phyloP scores from a whole-genome alignment of 2,797 vertebrate species.

The Loriculus beryllinus region DNA sequence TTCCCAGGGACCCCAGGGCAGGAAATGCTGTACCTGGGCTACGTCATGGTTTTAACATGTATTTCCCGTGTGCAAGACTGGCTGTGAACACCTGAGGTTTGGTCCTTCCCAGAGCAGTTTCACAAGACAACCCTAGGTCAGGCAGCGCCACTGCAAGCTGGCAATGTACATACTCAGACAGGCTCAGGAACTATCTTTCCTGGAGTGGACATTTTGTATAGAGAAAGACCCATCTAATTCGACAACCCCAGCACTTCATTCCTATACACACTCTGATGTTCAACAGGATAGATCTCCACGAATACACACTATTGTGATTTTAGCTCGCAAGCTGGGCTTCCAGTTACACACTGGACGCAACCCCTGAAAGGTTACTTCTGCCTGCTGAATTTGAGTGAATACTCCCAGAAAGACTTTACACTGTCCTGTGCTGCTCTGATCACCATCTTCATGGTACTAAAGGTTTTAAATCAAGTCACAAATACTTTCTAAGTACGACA shows the following conservation, averaged over 20 bases:
- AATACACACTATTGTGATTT: background rate
- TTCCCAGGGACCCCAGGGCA: rapidly evolving
- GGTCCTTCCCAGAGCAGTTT: background rate
- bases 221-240: background rate
- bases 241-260: background rate
- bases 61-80: background rate
- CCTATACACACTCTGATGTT: background rate
- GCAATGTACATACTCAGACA: background rate
- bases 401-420: background rate
- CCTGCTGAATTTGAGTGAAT: background rate
- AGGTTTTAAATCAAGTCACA: constrained; percentile 7
- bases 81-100: background rate
- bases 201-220: background rate
- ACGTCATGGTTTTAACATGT: background rate
- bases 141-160: background rate
- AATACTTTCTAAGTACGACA: constrained; percentile 48
- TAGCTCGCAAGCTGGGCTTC: background rate
- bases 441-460: constrained; percentile 22
- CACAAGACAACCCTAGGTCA: background rate
- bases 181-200: background rate
- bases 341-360: background rate
- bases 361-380: background rate
- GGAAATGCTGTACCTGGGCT: background rate
- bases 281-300: rapidly evolving
- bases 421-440: background rate